Evolutionary conservation across 1,140 invertebrate genomes (phyloP).

Genomic region (Ceratina calcarata): DNA sequence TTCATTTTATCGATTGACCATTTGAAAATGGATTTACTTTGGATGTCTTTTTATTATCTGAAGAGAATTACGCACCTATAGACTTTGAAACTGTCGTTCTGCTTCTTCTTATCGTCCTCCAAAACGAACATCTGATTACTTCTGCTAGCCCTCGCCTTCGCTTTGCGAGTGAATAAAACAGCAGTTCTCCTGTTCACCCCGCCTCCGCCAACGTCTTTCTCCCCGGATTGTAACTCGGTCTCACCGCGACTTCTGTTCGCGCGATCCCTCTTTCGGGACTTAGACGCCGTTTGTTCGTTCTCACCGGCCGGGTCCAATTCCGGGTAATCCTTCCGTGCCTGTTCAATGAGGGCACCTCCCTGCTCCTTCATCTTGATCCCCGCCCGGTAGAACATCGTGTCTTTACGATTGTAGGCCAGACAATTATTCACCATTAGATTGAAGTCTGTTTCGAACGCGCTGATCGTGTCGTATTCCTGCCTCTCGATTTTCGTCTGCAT

Average conservation of each 20-base stretch:
- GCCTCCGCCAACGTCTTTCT: constrained; percentile 72
- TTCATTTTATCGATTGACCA: constrained; percentile 2
- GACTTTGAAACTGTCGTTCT: constrained; percentile 82
- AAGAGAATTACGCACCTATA: constrained; percentile 74
- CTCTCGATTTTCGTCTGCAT: constrained; percentile 91
- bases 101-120: constrained; percentile 74
- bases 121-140: constrained; percentile 64
- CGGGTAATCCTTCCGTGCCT: constrained; percentile 84
- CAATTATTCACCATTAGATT: constrained; percentile 97
- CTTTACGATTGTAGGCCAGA: constrained; percentile 95
- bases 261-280: constrained; percentile 72
- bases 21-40: too few species aligned
- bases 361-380: constrained; percentile 94
- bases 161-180: constrained; percentile 91
- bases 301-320: constrained; percentile 83
- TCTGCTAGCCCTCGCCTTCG: constrained; percentile 80
- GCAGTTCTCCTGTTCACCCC: constrained; percentile 91
- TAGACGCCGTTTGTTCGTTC: constrained; percentile 52
- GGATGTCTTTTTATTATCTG: neutral
- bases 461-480: constrained; percentile 88
- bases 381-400: constrained; percentile 92
- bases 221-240: constrained; percentile 65
- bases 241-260: constrained; percentile 71
- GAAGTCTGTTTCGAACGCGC: constrained; percentile 93
- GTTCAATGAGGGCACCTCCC: constrained; percentile 88